Conservation (phyloP, 2,113 vertebrate species). For the Cichladusa arquata region DNA sequence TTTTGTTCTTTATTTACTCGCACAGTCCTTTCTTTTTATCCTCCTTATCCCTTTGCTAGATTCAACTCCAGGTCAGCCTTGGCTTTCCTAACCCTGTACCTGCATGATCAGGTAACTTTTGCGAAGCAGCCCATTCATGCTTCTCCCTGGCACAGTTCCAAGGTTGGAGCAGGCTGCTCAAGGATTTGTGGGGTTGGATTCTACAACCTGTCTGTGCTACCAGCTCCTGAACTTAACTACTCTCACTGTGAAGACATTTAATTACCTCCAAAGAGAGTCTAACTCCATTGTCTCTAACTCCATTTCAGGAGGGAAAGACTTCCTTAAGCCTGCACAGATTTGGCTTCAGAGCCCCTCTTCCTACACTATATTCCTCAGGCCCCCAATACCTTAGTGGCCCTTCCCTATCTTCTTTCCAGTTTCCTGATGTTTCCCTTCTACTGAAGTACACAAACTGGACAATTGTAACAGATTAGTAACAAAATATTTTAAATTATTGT, state of each 20-base stretch:
- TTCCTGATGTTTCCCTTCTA: neutral
- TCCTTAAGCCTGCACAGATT: neutral
- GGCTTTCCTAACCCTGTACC: neutral
- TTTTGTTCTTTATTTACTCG: neutral
- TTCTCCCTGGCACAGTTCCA: neutral
- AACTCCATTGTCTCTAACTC: neutral
- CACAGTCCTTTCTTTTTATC: neutral
- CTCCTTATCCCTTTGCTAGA: neutral
- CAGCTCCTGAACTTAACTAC: neutral
- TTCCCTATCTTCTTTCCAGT: neutral
- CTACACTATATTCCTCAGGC: neutral
- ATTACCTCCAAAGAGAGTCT: neutral
- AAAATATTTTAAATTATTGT: neutral
- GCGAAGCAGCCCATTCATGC: neutral
- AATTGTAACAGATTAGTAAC: neutral
- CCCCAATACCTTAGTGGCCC: neutral
- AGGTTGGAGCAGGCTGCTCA: neutral
- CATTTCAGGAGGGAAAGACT: neutral
- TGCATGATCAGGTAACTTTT: neutral
- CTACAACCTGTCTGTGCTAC: neutral
- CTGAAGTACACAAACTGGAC: neutral
- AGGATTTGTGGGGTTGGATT: neutral
- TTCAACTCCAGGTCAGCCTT: neutral
- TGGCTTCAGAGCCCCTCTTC: neutral
- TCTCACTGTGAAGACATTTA: neutral